Conservation (phyloP, 2,113 vertebrate species). For the Phasianus colchicus region DNA sequence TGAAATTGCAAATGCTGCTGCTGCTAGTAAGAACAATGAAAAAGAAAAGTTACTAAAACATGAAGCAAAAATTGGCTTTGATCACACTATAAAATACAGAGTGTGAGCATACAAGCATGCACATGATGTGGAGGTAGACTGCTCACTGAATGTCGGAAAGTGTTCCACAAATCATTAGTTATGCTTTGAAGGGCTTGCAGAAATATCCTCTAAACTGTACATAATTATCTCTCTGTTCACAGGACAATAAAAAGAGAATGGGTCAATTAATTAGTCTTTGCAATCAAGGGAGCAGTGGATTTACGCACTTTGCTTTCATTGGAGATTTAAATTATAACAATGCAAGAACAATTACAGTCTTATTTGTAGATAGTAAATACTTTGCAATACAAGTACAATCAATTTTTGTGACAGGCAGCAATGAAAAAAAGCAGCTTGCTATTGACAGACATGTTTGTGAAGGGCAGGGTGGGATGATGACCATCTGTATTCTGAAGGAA, state of each 20-base stretch:
- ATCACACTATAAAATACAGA: neutral
- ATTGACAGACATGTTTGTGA: rapidly evolving
- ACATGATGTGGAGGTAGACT: neutral
- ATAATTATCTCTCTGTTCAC: neutral
- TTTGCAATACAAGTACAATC: neutral
- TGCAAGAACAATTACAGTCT: neutral
- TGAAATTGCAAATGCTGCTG: neutral
- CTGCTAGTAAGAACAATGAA: neutral
- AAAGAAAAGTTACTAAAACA: neutral
- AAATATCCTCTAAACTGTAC: neutral
- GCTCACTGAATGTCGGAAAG: neutral
- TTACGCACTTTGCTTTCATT: neutral
- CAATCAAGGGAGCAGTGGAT: neutral
- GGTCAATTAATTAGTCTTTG: neutral
- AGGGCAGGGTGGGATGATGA: neutral
- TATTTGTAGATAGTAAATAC: neutral
- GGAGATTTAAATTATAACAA: neutral
- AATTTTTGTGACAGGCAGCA: neutral
- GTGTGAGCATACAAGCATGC: neutral
- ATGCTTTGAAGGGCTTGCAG: constrained; percentile 4
- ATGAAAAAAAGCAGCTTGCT: neutral
- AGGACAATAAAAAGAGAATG: constrained; percentile 1
- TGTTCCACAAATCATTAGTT: neutral
- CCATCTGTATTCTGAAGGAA: neutral
- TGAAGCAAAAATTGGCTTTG: neutral